A percentile compares a stretch with the other conserved stretches of the same genome.
Evolutionary conservation across 2,888 invertebrate species (phyloP).

Genomic region (Caradrina clavipalpis): DNA sequence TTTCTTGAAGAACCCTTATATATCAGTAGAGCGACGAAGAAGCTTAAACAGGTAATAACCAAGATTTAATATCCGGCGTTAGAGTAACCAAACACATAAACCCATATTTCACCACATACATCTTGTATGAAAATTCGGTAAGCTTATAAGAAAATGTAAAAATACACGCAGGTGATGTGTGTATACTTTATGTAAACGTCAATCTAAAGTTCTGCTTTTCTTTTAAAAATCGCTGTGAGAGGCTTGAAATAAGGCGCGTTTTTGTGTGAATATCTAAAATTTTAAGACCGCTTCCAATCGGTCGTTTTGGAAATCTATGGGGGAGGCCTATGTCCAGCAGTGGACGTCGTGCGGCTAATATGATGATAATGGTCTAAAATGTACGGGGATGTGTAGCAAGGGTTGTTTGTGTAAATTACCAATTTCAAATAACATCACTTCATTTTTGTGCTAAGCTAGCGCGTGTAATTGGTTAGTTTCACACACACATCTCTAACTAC

Average conservation of each 20-base stretch:
- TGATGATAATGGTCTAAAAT: no score
- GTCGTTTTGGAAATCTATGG: no score
- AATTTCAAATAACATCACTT: no score
- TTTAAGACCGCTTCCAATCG: no score
- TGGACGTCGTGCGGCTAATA: no score
- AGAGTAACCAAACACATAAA: constrained; percentile 41
- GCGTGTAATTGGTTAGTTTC: no score
- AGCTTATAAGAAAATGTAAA: constrained; percentile 9
- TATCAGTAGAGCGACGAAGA: constrained; percentile 42
- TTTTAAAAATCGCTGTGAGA: neutral
- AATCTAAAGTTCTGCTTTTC: constrained; percentile 14
- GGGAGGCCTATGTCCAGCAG: no score
- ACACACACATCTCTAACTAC: no score
- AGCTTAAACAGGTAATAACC: constrained; percentile 58
- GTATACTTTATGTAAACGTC: neutral
- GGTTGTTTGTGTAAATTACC: no score
- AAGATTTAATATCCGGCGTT: constrained; percentile 61
- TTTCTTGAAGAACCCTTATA: constrained; percentile 46
- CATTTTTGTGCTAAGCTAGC: no score
- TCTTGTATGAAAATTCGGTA: constrained; percentile 20
- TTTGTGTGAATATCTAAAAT: neutral
- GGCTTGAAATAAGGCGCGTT: neutral
- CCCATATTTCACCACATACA: constrained; percentile 30
- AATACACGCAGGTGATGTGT: neutral
- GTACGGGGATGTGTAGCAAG: no score